These are phyloP conservation scores for Sebastes iracundus DNA, from an alignment of 2,797 vertebrate genomes.

Conservation along the genomic window DNA sequence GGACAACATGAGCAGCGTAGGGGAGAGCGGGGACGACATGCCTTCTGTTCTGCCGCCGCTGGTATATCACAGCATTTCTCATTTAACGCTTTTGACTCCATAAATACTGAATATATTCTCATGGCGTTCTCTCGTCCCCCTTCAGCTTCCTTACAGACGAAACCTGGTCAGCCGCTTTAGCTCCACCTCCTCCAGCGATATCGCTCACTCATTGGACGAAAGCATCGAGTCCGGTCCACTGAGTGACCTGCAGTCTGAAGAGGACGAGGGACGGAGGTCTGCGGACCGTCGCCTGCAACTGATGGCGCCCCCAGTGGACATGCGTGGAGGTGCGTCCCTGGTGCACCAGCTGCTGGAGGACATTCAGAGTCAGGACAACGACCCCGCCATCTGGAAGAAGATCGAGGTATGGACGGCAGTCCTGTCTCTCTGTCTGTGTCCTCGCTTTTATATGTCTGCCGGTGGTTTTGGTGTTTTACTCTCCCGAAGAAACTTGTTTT, in stretches of 20 bases:
- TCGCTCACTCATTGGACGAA: slow-evolving; percentile 89
- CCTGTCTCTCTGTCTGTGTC: background rate
- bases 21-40: slow-evolving; percentile 32
- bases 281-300: background rate
- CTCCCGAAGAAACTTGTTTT: background rate
- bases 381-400: slow-evolving; percentile 91
- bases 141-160: slow-evolving; percentile 74
- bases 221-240: slow-evolving; percentile 93
- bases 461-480: background rate
- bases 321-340: slow-evolving; percentile 61
- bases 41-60: slow-evolving; percentile 36
- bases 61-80: slow-evolving; percentile 22
- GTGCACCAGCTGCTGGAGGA: slow-evolving; percentile 91
- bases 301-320: slow-evolving; percentile 24
- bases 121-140: background rate
- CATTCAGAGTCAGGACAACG: slow-evolving; percentile 90
- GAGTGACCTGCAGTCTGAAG: slow-evolving; percentile 91
- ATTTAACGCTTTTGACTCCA: too few relatives aligned
- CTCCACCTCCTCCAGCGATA: slow-evolving; percentile 91
- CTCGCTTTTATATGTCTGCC: background rate
- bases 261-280: slow-evolving; percentile 74
- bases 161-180: slow-evolving; percentile 79
- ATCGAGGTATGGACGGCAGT: slow-evolving; percentile 86
- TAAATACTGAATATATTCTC: background rate
- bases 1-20: slow-evolving; percentile 20